Evolutionary conservation across 2,113 vertebrate genomes (phyloP).

Genomic region (Gorsachius goisagi): DNA sequence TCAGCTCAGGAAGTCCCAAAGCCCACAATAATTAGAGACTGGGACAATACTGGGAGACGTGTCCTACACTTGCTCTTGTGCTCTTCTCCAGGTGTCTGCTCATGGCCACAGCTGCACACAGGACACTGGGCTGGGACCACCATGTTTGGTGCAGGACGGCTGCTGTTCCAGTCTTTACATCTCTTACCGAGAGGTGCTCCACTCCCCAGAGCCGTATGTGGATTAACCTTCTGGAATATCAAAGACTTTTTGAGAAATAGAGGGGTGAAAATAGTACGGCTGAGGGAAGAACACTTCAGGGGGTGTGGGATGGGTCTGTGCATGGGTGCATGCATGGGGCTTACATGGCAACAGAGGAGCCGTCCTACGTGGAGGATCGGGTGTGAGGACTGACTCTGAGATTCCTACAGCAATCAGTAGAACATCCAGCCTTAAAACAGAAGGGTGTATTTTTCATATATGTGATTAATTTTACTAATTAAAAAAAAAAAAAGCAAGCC

Average conservation of each 20-base stretch:
- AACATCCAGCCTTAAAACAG: neutral
- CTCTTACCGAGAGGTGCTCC: neutral
- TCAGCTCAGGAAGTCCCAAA: neutral
- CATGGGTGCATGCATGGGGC: neutral
- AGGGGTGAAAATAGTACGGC: neutral
- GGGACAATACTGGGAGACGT: neutral
- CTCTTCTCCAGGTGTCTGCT: neutral
- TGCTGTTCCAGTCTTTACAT: neutral
- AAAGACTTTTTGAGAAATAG: neutral
- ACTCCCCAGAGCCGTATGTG: rapidly evolving
- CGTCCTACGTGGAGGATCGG: rapidly evolving
- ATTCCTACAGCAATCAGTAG: neutral
- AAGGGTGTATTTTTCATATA: neutral
- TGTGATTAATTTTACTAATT: neutral
- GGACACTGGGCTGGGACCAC: neutral
- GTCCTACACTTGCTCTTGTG: neutral
- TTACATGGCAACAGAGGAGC: neutral
- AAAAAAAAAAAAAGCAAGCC: neutral
- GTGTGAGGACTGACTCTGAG: neutral
- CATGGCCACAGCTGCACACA: neutral
- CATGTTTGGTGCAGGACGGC: neutral
- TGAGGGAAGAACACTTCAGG: neutral
- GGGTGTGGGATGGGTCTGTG: neutral
- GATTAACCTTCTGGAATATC: neutral
- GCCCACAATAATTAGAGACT: neutral